Evolutionary conservation across 2,888 invertebrate species (phyloP).

Genomic region (Scotopteryx bipunctaria): DNA sequence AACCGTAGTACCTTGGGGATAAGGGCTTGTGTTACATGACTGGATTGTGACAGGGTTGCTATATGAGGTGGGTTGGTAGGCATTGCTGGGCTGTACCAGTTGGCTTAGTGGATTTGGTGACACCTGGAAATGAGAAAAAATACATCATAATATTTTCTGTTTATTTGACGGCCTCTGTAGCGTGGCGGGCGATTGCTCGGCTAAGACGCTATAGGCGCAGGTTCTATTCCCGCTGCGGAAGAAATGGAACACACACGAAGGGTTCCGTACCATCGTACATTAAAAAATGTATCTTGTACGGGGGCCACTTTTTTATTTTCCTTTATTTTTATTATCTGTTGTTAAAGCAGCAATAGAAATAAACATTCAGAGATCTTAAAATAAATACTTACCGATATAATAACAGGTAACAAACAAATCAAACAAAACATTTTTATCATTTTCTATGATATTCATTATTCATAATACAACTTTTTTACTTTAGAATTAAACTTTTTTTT

Average conservation of each 20-base stretch:
- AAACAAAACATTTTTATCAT: slow-evolving; percentile 37
- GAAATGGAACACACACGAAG: too few relatives aligned
- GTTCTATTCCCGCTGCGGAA: too few relatives aligned
- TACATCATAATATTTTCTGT: too few relatives aligned
- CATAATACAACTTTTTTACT: slow-evolving; percentile 19
- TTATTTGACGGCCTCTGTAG: too few relatives aligned
- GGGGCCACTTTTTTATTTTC: too few relatives aligned
- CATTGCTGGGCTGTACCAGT: slow-evolving; percentile 29
- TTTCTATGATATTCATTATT: slow-evolving; percentile 37
- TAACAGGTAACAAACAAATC: slow-evolving; percentile 21
- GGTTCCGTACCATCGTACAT: too few relatives aligned
- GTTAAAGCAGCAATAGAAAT: too few relatives aligned
- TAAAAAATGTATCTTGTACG: too few relatives aligned
- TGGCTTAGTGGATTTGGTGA: slow-evolving; percentile 47
- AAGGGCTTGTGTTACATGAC: slow-evolving; percentile 42
- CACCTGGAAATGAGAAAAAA: slow-evolving; percentile 50
- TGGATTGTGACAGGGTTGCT: slow-evolving; percentile 26
- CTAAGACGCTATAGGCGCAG: too few relatives aligned
- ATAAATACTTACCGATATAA: slow-evolving; percentile 38
- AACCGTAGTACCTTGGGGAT: slow-evolving; percentile 36
- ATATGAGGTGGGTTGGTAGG: slow-evolving; percentile 29
- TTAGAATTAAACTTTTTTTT: too few relatives aligned
- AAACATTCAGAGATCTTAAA: neutral
- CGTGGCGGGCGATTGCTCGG: too few relatives aligned
- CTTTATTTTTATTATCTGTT: too few relatives aligned